phyloP scores from a whole-genome alignment of 2,113 vertebrate genomes.

The Seriola rivoliana region DNA sequence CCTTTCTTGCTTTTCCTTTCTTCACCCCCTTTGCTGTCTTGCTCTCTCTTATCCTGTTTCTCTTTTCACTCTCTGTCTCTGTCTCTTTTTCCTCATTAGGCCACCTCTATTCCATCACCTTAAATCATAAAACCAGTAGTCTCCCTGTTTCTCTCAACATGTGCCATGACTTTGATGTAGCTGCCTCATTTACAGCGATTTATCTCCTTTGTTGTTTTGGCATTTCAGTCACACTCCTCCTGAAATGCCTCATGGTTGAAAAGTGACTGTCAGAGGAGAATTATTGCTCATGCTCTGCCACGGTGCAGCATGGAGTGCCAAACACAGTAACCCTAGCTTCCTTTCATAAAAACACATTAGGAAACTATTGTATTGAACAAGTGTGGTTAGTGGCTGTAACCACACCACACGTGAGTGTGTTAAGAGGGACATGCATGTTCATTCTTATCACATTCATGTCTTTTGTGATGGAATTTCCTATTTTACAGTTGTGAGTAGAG shows the following conservation, averaged over 20 bases:
- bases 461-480: not conserved
- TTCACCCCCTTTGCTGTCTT: constrained; percentile 11
- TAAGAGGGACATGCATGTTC: constrained; percentile 1
- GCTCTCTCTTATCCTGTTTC: not conserved
- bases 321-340: constrained; percentile 20
- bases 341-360: constrained; percentile 18
- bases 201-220: constrained; percentile 65
- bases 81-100: constrained; percentile 37
- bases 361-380: constrained; percentile 1
- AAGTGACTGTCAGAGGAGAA: constrained; percentile 55
- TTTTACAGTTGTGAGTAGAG: not conserved
- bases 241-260: constrained; percentile 53
- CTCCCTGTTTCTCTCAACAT: constrained; percentile 53
- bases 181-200: constrained; percentile 66
- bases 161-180: constrained; percentile 62
- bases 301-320: constrained; percentile 14
- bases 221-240: constrained; percentile 57
- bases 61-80: not conserved
- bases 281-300: constrained; percentile 29
- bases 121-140: constrained; percentile 47
- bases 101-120: constrained; percentile 42
- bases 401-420: not conserved
- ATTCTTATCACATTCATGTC: not conserved
- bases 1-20: not conserved
- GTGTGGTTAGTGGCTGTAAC: not conserved